phyloP scores from a whole-genome alignment of 2,888 invertebrate genomes.

The Pardosa pseudoannulata region DNA sequence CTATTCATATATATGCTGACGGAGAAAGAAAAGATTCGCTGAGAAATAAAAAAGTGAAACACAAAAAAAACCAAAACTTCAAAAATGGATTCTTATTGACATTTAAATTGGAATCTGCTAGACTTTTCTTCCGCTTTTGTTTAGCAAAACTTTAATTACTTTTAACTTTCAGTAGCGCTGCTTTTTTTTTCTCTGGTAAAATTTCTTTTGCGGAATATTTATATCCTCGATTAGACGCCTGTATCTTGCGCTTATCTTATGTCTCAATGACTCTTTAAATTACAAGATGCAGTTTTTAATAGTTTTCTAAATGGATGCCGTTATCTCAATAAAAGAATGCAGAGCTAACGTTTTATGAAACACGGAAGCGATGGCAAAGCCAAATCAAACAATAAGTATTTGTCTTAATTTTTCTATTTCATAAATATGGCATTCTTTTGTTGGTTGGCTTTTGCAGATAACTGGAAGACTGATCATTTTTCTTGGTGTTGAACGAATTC shows the following conservation, averaged over 20 bases:
- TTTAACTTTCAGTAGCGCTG: constrained; percentile 38
- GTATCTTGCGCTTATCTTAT: constrained; percentile 31
- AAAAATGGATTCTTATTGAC: constrained; percentile 66
- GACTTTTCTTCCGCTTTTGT: constrained; percentile 42
- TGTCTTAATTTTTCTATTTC: constrained; percentile 38
- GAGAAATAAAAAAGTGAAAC: constrained; percentile 2
- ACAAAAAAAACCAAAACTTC: too few relatives aligned
- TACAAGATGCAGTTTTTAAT: constrained; percentile 43
- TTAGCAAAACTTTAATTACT: constrained; percentile 62
- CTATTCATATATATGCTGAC: constrained; percentile 45
- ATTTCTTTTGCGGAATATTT: constrained; percentile 25
- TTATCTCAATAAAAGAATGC: background rate
- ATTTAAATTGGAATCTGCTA: constrained; percentile 60
- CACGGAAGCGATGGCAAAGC: constrained; percentile 15
- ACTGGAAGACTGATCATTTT: constrained; percentile 10
- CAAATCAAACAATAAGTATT: constrained; percentile 31
- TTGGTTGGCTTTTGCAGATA: background rate
- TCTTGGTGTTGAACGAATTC: background rate
- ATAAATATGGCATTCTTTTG: background rate
- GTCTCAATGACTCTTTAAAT: constrained; percentile 50
- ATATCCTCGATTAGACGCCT: constrained; percentile 17
- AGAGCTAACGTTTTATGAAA: too few relatives aligned
- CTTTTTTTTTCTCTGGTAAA: constrained; percentile 24
- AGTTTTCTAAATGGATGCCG: constrained; percentile 15
- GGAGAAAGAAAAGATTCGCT: constrained; percentile 27